Base-by-base conservation (phyloP, 2,797 vertebrate genomes). In the Coracias cyanogaster region DNA sequence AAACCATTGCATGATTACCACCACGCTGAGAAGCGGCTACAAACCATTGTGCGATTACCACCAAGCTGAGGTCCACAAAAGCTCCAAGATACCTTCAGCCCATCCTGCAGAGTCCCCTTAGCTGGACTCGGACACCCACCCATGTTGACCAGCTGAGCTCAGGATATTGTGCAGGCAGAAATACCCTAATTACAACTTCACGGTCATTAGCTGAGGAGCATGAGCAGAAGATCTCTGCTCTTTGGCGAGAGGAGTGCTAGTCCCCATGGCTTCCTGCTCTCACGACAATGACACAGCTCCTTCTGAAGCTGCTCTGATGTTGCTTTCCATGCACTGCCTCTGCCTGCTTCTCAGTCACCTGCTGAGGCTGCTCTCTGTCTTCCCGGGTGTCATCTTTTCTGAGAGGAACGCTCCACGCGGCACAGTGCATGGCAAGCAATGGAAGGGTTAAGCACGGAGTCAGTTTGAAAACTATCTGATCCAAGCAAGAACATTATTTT, bases 401-500 rank as follows among this genome's bases (percentile, higher is more conserved):
- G 17, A 78, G 33, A 69, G 10, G 9, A 87, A 10, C 18, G 3
- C 28, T 45, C 43, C 37, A 15, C 19, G n/a, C 26, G 6, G 0
- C 41, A 28, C 3, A 0, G 8, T 3, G 13, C 8, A 22, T 55
- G 52, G 37, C 31, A 26, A 87, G 62, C 39, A 61, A 46, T 2
- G 37, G 69, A 90, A 62, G 82, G 31, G 91, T 94, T 93, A 97
- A 94, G 41, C 21, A 26, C 2, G 3, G 61, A 90, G 28, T 8
- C 14, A 3, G 41, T 60, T 80, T 73, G 58, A 73, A 86, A 96
- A 73, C 43, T 58, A 20, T 81, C 90, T 51, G 58, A 76, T 84
- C 73, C 70, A 79, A 73, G 77, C 81, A 89, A 86, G 92, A 96
- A 76, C 73, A 64, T 93, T 22, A 84, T 84, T 70, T 88, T 86